Base-by-base conservation (phyloP, 2,888 invertebrate species). In the Holacanthella duospinosa region DNA sequence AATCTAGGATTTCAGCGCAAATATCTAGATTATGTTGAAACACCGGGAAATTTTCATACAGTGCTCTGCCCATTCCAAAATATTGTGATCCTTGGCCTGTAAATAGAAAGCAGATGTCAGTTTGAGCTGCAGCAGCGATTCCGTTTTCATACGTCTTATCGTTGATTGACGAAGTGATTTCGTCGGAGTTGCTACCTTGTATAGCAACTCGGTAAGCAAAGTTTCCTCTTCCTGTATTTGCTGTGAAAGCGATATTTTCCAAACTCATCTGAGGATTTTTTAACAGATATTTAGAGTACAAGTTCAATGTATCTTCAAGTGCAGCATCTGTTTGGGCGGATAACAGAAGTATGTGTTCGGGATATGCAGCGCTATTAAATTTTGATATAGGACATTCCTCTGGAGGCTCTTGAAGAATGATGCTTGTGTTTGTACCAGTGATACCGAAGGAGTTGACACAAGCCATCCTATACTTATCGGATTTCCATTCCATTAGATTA, bases 201-300 rank as follows among this genome's bases (percentile, higher is more conserved):
- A 69, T 19, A 1, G 60, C 62, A 1, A 64, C 62, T 3, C 69
- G 43, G 36, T 65, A 25, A 12, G 25, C 44, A 36, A 66, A 64
- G 26, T 63, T 61, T 1, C 64, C 61, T n/a, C 69, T 25, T 2
- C 65, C 66, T 2, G 59, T 58, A 48, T 68, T 69, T 4, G 67
- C 63, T 1, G 63, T 56, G 58, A 61, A 63, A 0, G 54, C 21
- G 2, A 62, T 25, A 29, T 62, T 48, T 19, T 26, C 62, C 6
- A 59, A n/a, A n/a, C 16, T n/a, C 4, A 58, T 9, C 4, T 24
- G 12, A 3, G 4, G 12, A 3, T 4, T 4, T 36, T 36, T 36
- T 6, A 12, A 1, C n/a, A 60, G 29, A 54, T 28, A n/a, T 19
- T 29, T 19, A 21, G 25, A 27, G 19, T 25, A 9, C 9, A 6